These are phyloP conservation scores for Drosophila trichaetosa DNA, from an alignment of 2,888 invertebrate genomes.

Conservation along the genomic window DNA sequence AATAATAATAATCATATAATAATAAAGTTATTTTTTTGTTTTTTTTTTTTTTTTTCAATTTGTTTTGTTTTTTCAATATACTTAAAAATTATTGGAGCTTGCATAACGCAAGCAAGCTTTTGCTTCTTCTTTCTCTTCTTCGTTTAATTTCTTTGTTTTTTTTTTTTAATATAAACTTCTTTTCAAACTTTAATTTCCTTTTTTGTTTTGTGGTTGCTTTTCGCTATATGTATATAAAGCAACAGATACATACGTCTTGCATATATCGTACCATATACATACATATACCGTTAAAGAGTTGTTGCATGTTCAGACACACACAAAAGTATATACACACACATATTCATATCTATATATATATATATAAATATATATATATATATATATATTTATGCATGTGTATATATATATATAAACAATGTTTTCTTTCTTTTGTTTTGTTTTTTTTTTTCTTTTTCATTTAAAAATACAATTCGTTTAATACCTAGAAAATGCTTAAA, in stretches of 20 bases:
- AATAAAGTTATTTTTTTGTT: conserved; percentile 55
- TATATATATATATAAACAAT: conserved; percentile 47
- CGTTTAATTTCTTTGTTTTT: conserved; percentile 23
- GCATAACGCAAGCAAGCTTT: conserved; percentile 52
- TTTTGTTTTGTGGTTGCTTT: conserved; percentile 32
- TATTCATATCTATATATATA: conserved; percentile 5
- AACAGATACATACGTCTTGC: conserved; percentile 5
- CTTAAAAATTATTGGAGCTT: conserved; percentile 63
- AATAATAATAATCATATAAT: conserved; percentile 57
- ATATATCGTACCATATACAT: not conserved
- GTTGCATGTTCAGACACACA: conserved; percentile 1
- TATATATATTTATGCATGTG: conserved; percentile 27
- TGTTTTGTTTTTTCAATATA: conserved; percentile 46
- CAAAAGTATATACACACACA: conserved; percentile 24
- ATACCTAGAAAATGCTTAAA: conserved; percentile 78
- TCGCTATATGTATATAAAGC: conserved; percentile 12
- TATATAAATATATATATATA: conserved; percentile 3
- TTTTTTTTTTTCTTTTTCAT: conserved; percentile 43
- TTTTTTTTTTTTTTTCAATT: conserved; percentile 23
- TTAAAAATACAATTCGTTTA: conserved; percentile 75
- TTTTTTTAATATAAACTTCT: conserved; percentile 18
- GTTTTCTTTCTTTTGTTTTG: conserved; percentile 15
- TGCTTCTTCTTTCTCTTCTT: conserved; percentile 29
- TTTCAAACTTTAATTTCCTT: conserved; percentile 10
- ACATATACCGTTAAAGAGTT: not conserved